Base-by-base conservation (phyloP, 2,888 invertebrate genomes). In the Temnothorax rugatulus region DNA sequence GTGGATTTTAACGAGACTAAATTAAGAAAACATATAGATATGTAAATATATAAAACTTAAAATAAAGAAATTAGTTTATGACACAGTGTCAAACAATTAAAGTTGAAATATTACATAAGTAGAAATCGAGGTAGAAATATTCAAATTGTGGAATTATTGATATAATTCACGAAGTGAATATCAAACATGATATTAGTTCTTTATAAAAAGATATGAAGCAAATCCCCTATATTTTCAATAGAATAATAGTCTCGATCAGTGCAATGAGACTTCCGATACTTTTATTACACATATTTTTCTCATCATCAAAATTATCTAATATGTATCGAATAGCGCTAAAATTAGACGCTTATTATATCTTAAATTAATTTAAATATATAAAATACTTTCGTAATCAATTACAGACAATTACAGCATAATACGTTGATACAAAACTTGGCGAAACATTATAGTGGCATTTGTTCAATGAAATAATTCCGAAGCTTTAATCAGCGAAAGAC, bases 401-500 rank as follows among this genome's bases (percentile, higher is more conserved):
- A n/a, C 47, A n/a, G 18, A 47, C 13, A 75, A 15, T 47, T 15
- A n/a, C 47, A n/a, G 18, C 29, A 29, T 29, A 44, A 47, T 29
- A 25, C 1, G 18, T n/a, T 29, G 29, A 44, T 47, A 44, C 7
- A 61, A 29, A 63, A 63, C 15, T 15, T 21, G 9, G 9, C 25
- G 25, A 47, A 41, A 41, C 9, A 34, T n/a, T n/a, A n/a, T n/a
- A 15, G 8, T 21, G 21, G 47, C 34, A 38, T 34, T 34, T 29
- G 34, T 29, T 21, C 25, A 13, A 50, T 50, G 4, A 50, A 75
- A 63, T 29, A n/a, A 15, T n/a, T 38, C 9, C 41, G 9, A 59
- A 41, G 59, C 83, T 89, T 85, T 87, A 84, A 85, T 84, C 89
- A 77, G 66, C 66, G 61, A 83, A 73, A 73, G 74, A 75, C 66